Base-by-base conservation (phyloP, 2,888 invertebrate species). In the Drosophila macrospina region DNA sequence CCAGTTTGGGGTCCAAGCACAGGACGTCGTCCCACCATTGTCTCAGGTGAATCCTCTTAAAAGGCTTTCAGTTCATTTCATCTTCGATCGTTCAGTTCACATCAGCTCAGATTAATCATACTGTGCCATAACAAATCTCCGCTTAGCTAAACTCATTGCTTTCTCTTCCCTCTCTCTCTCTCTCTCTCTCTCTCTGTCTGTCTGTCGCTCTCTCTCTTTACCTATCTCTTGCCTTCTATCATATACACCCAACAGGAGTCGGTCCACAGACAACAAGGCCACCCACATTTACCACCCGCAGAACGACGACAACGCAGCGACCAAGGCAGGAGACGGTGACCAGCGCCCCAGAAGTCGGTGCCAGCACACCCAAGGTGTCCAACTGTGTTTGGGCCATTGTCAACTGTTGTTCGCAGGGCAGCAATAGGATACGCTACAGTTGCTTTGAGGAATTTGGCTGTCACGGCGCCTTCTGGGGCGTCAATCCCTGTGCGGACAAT, bases 391-490 rank as follows among this genome's bases (percentile, higher is more conserved):
- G 95, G 94, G 96, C 96, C 0, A 95, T 96, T 51, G 92, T 96
- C 5, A 94, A 95, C 1, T 97, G 97, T 87, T 97, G 97, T 85
- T 93, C 94, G 1, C 91, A 92, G 0, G 90, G 91, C 26, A 91
- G 91, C n/a, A 92, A 91, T 64, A 91, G 92, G 11, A 91, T 94
- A 51, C 91, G 93, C 2, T 93, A 93, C 74, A 91, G 89, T 11
- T 97, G 97, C 89, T 97, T 97, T 68, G 96, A 96, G 90, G 92
- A 93, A 7, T 91, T 95, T 56, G 94, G 95, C 6, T 97, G 97
- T 89, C 94, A 94, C 0, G 95, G 95, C 0, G 94, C 94, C 52
- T 96, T 95, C 92, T 96, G 96, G 93, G 96, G 95, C 72, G 80
- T 91, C 0, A 95, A 95, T 87, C 96, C 96, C 0, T 97, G 97